Evolutionary conservation across 2,113 vertebrate genomes (phyloP).

Genomic region (Galemys pyrenaicus): DNA sequence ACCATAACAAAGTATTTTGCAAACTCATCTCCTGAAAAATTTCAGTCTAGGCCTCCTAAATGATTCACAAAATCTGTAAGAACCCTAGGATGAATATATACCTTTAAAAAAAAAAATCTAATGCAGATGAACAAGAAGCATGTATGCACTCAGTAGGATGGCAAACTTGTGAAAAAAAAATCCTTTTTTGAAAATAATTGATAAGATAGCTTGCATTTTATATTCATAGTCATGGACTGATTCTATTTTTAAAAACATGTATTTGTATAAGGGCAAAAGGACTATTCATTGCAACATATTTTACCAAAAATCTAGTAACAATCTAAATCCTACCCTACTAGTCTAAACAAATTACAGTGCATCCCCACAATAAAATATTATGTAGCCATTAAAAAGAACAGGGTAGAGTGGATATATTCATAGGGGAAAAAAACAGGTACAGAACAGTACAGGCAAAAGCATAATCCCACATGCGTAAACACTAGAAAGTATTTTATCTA

Average conservation of each 20-base stretch:
- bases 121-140: neutral
- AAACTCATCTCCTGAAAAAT: neutral
- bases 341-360: neutral
- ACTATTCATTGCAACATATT: neutral
- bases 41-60: neutral
- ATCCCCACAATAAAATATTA: neutral
- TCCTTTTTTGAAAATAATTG: conserved; percentile 21
- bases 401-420: neutral
- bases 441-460: neutral
- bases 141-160: neutral
- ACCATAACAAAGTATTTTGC: too few relatives aligned
- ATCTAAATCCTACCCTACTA: neutral
- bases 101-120: conserved; percentile 25
- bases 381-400: neutral
- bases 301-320: conserved; percentile 31
- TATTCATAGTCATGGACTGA: neutral
- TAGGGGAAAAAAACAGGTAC: neutral
- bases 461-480: neutral
- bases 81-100: neutral
- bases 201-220: neutral
- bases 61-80: neutral
- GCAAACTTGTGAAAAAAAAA: neutral
- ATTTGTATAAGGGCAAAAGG: neutral
- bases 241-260: conserved; percentile 43
- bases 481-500: neutral